Base-by-base conservation (phyloP, 2,113 vertebrate species). In the Tetrax tetrax region DNA sequence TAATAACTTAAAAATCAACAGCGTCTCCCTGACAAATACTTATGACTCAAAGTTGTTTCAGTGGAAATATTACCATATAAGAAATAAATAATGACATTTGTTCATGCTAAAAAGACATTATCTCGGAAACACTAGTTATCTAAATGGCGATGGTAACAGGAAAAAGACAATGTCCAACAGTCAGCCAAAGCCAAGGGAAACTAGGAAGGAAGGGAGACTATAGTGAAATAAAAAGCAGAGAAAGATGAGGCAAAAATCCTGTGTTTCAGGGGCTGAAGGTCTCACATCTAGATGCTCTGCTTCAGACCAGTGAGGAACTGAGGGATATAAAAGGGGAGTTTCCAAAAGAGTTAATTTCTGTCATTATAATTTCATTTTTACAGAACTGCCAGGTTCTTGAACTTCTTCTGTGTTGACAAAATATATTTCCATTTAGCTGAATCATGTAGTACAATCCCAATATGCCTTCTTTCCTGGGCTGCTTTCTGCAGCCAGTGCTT, bases 341-440 rank as follows among this genome's bases (percentile, higher is more conserved):
- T 63, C 35, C 29, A 27, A 75, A 76, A 95, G 79, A 95, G 74
- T 88, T 68, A n/a, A 63, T 89, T 89, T 95, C 88, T 94, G 71
- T 75, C 86, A 87, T 94, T 63, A 87, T 78, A 88, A 90, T 93
- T 98, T 94, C 63, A 96, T 96, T 96, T 97, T 95, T 89, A 95
- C 81, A 95, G 95, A 94, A 97, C 60, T 88, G 54, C 79, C 95
- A 81, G 60, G 92, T 87, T 96, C 94, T 93, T 96, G 94, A 93
- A 23, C 94, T 95, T 96, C 97, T 96, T 92, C 66, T 95, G 87
- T 97, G 93, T 95, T 96, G 97, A 96, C 95, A 98, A 97, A 98
- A 97, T 96, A 95, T 88, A 97, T 92, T 98, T 97, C 97, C 43
- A 37, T 97, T 98, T 94, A 97, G 96, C 97, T 97, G 98, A 97